Base-by-base conservation (phyloP, 2,888 invertebrate genomes). In the Alviniconcha strummeri region DNA sequence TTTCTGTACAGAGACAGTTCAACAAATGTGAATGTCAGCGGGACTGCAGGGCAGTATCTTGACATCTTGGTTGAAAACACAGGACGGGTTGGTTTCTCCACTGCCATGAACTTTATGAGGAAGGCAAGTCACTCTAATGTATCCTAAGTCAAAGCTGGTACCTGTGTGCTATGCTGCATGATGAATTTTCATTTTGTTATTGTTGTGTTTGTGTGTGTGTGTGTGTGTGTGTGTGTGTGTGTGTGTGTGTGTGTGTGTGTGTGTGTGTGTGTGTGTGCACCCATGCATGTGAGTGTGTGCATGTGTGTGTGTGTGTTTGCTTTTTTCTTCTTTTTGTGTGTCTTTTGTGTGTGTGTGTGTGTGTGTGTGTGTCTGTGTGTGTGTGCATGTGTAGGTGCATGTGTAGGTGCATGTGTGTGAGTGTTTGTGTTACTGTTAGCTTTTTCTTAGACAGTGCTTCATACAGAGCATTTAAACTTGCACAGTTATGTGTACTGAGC, bases 51-150 rank as follows among this genome's bases (percentile, higher is more conserved):
- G 8, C 89, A 92, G 79, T 85, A 86, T 19, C 89, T 94, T 80
- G 93, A 93, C 85, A 92, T 93, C 60, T 91, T 95, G 36, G 95
- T 95, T 80, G 95, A 95, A 89, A 95, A 95, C 86, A 91, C 93
- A 89, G 95, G 94, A 2, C 91, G 95, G 71, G 92, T 94, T 17
- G 94, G 94, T 88, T 95, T 91, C 89, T 92, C 92, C 7, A 85
- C 87, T 15, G 87, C 86, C 54, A 91, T 94, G 69, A 90, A 92
- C 81, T 88, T 91, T 79, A 91, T 92, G 79, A 89, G 84, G 4
- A 93, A 93, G 90, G 93, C 90, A 80, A 52, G 80, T 67, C 3
- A 3, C 36, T 36, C 36, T 36, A 36, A 36, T 36, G 36, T 36
- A 36, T 36, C 3, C 36, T 36, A 36, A 36, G 36, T 36, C 36